Base-by-base conservation (phyloP, 2,888 invertebrate species). In the Heliconius erato region DNA sequence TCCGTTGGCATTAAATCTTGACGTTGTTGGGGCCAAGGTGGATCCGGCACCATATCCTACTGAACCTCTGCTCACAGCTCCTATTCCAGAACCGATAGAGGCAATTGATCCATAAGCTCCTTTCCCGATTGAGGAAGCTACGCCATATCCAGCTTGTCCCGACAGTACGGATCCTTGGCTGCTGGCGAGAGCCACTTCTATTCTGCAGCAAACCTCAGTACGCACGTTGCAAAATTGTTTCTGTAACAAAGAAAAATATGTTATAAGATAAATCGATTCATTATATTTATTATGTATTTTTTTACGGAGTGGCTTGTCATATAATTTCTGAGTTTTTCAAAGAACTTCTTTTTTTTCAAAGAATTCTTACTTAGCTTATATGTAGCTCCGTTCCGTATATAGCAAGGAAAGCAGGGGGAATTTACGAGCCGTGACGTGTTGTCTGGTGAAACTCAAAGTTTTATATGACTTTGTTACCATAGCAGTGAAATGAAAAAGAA, bases 191-290 rank as follows among this genome's bases (percentile, higher is more conserved):
- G 92, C 87, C 19, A 92, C 88, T 83, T 95, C 95, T 74, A 96
- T 89, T 82, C 95, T 92, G 91, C 96, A 96, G 93, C 96, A 96
- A 83, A 95, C 92, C 89, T 96, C 96, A 0, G 92, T 93, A 5
- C 92, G 91, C 2, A 91, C 88, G 87, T 93, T 95, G 93, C 96
- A 96, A 90, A 94, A 95, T 81, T 95, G 94, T 85, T 94, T 95
- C 95, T 96, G 92, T 87, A 91, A 94, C 80, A 83, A 83, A 82
- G 28, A 69, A 32, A 77, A 59, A n/a, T 54, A 0, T 35, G n/a
- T 44, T 71, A 44, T 71, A 14, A 26, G 4, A 44, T 16, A 71
- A n/a, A n/a, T 40, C 19, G 19, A n/a, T 63, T 63, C 63, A n/a
- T 63, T 63, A 63, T 28, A n/a, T n/a, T 11, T n/a, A 9, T 63